Evolutionary conservation across 2,797 vertebrate species (phyloP).

Genomic region (Coregonus ussuriensis): DNA sequence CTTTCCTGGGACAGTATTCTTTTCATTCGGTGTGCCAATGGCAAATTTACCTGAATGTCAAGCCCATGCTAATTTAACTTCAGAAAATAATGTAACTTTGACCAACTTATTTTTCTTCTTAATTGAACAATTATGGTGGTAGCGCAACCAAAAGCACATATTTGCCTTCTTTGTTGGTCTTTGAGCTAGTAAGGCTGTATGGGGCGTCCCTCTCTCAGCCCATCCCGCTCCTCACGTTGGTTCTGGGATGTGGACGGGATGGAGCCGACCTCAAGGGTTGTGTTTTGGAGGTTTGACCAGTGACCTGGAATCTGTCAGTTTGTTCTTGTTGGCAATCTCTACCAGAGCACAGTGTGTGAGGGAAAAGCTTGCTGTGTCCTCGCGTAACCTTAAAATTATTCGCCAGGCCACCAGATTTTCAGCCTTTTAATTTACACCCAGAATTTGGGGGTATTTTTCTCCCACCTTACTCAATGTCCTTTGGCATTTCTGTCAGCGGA

Average conservation of each 20-base stretch:
- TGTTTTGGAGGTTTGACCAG: conserved; percentile 69
- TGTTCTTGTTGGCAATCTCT: conserved; percentile 49
- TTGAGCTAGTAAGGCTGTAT: background rate
- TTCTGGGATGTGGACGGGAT: conserved; percentile 5
- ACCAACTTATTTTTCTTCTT: no score
- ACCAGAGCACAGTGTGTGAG: conserved; percentile 58
- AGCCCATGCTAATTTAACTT: no score
- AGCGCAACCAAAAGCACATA: no score
- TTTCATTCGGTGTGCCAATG: no score
- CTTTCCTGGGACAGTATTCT: no score
- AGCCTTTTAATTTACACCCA: background rate
- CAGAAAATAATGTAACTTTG: no score
- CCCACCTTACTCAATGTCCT: background rate
- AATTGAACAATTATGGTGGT: no score
- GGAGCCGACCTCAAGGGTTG: conserved; percentile 43
- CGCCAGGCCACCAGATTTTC: conserved; percentile 24
- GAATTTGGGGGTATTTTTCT: background rate
- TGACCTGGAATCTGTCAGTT: conserved; percentile 73
- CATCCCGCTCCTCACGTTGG: background rate
- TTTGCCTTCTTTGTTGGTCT: background rate
- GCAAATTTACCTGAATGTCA: no score
- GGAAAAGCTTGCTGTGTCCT: conserved; percentile 68
- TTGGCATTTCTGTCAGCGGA: background rate
- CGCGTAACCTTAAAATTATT: conserved; percentile 57
- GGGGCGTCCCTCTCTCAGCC: background rate